phyloP scores from a whole-genome alignment of 2,888 invertebrate species.

The Mesorhabditis belari region DNA sequence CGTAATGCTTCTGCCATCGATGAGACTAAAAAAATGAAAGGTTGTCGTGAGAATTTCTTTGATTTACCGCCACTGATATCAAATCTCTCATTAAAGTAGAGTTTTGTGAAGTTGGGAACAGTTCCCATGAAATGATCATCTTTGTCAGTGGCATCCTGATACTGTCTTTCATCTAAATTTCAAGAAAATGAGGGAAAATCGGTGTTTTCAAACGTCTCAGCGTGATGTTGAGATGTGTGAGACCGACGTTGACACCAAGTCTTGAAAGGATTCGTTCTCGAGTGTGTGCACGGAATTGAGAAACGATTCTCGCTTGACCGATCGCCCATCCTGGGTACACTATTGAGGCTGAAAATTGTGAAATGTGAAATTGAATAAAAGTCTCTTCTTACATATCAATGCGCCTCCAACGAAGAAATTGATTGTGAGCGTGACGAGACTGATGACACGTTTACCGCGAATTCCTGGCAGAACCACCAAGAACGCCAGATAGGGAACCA shows the following conservation, averaged over 20 bases:
- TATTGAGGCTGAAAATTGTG: slow-evolving; percentile 34
- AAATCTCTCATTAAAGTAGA: slow-evolving; percentile 44
- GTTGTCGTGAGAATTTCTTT: background rate
- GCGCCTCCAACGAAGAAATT: slow-evolving; percentile 40
- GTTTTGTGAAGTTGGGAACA: slow-evolving; percentile 13
- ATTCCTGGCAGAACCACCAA: slow-evolving; percentile 46
- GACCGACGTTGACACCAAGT: slow-evolving; percentile 44
- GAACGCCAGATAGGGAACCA: slow-evolving; percentile 46
- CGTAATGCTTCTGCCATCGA: slow-evolving; percentile 40
- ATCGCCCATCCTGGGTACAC: slow-evolving; percentile 45
- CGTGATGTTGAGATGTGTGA: slow-evolving; percentile 43
- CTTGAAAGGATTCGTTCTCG: slow-evolving; percentile 37
- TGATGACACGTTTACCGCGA: slow-evolving; percentile 41
- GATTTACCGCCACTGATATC: slow-evolving; percentile 31
- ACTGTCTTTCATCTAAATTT: background rate
- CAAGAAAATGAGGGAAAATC: background rate
- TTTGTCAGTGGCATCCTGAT: background rate
- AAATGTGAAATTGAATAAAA: background rate
- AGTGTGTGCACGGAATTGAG: slow-evolving; percentile 43
- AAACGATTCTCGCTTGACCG: slow-evolving; percentile 37
- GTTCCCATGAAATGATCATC: background rate
- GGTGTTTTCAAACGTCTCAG: slow-evolving; percentile 31
- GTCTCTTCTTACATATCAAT: slow-evolving; percentile 9
- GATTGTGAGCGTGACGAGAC: slow-evolving; percentile 35
- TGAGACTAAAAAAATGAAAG: slow-evolving; percentile 19